phyloP scores from a whole-genome alignment of 2,888 invertebrate genomes.

The Morinoia aosen region DNA sequence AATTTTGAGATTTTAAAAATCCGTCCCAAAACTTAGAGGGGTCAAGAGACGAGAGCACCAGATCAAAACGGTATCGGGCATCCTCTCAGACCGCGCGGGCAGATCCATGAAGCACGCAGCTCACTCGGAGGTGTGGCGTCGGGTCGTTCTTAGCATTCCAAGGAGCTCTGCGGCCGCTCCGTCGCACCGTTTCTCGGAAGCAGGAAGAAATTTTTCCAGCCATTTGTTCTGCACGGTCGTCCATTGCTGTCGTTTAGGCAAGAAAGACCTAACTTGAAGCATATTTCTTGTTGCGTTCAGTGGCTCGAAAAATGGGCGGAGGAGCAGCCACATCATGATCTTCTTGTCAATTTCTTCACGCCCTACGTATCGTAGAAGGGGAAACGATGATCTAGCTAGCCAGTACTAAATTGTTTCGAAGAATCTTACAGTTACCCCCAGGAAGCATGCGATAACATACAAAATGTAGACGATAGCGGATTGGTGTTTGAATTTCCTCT shows the following conservation, averaged over 20 bases:
- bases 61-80: neutral
- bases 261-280: constrained; percentile 38
- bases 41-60: neutral
- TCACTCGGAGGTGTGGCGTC: neutral
- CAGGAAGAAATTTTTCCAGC: constrained; percentile 51
- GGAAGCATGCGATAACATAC: too few relatives aligned
- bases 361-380: neutral
- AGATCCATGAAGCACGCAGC: neutral
- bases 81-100: neutral
- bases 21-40: too few relatives aligned
- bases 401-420: too few relatives aligned
- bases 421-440: too few relatives aligned
- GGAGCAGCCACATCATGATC: neutral
- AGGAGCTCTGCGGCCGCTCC: neutral
- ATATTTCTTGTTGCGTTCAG: constrained; percentile 6
- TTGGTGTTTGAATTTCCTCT: too few relatives aligned
- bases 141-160: neutral
- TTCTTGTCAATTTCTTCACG: neutral
- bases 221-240: constrained; percentile 48
- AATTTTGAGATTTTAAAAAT: neutral
- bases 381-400: neutral
- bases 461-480: too few relatives aligned
- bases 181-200: constrained; percentile 2
- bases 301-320: neutral
- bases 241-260: constrained; percentile 46